Conservation (phyloP, 2,797 vertebrate species). For the Staurois parvus region DNA sequence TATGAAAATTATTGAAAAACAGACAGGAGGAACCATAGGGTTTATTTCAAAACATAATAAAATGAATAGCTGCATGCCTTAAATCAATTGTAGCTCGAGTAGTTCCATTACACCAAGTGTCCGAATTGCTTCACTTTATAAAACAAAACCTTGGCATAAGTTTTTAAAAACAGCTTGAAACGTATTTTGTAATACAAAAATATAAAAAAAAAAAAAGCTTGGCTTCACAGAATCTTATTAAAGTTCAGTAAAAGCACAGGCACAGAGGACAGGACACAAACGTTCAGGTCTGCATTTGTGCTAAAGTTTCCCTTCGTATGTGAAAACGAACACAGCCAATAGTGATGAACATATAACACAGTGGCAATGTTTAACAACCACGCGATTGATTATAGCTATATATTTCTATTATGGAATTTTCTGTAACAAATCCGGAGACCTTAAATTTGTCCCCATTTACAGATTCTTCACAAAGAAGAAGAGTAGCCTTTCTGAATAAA, state of each 20-base stretch:
- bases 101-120: neutral
- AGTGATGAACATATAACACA: slow-evolving; percentile 17
- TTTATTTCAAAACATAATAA: neutral
- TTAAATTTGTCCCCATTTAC: slow-evolving; percentile 1
- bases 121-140: neutral
- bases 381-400: neutral
- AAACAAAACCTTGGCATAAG: neutral
- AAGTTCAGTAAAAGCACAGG: neutral
- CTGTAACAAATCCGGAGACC: slow-evolving; percentile 12
- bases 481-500: neutral
- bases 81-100: neutral
- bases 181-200: neutral
- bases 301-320: slow-evolving; percentile 22
- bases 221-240: neutral
- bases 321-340: neutral
- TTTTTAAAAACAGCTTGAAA: neutral
- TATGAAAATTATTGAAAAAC: neutral
- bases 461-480: slow-evolving; percentile 1
- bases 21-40: neutral
- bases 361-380: too few relatives aligned
- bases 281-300: neutral
- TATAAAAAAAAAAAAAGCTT: neutral
- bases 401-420: neutral
- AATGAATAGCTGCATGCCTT: neutral
- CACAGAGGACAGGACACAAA: neutral